Evolutionary conservation across 2,888 invertebrate genomes (phyloP).

Genomic region (Masnerella sp.): DNA sequence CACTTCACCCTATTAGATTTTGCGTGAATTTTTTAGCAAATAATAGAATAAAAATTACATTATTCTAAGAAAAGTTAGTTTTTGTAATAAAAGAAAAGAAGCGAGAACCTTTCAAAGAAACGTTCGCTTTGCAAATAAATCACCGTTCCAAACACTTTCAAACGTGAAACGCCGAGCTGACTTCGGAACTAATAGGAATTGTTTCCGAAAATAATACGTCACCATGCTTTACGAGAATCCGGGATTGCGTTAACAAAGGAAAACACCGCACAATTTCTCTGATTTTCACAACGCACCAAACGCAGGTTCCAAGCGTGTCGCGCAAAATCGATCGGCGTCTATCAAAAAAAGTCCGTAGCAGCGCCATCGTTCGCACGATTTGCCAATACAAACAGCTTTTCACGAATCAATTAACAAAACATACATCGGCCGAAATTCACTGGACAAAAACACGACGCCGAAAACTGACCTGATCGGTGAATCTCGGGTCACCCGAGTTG

Average conservation of each 20-base stretch:
- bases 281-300: conserved; percentile 50
- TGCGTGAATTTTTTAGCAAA: too few relatives aligned
- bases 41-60: too few relatives aligned
- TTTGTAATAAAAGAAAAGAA: too few relatives aligned
- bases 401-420: conserved; percentile 34
- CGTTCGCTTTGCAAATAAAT: not conserved
- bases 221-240: not conserved
- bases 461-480: not conserved
- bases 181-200: not conserved
- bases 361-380: conserved; percentile 65
- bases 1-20: too few relatives aligned
- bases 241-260: not conserved
- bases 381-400: conserved; percentile 40
- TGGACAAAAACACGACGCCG: not conserved
- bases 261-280: conserved; percentile 27
- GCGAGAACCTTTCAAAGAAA: too few relatives aligned
- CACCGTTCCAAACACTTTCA: conserved; percentile 1
- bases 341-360: conserved; percentile 55
- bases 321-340: conserved; percentile 71
- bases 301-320: conserved; percentile 53
- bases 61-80: too few relatives aligned
- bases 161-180: not conserved
- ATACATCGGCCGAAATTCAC: not conserved
- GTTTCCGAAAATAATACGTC: conserved; percentile 3
- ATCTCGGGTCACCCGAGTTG: too few relatives aligned